Evolutionary conservation across 2,797 vertebrate species (phyloP), one percentile per base, ranked within the genome.

Genomic region (Coregonus suidteri): DNA sequence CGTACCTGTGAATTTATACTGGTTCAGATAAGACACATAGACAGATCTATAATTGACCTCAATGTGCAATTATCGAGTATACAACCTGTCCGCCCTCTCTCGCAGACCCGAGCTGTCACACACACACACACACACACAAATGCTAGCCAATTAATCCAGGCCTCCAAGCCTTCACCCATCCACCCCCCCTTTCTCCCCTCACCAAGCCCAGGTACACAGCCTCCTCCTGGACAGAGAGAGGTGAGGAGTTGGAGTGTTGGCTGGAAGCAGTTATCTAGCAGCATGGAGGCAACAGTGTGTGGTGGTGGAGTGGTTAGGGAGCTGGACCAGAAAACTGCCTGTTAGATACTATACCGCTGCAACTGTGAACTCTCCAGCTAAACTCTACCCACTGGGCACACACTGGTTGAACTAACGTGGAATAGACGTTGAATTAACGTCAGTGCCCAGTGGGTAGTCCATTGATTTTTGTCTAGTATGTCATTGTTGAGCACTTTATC

Each of bases 21-120:
- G 84, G 90, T 88, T 90, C 88, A 76, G 83, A 90, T 90, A 86
- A 88, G 91, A 88, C 87, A 84, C 89, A 85, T 86, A 85, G 25
- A 79, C 83, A 37, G 88, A 92, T 90, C 91, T 85, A 92, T 90
- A 90, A 88, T 86, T 87, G 90, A 92, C 92, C 90, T 91, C 88
- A 87, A 85, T 68, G 79, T 80, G 81, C 87, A 90, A 92, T 92
- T 90, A 92, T 90, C 83, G 86, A 90, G 88, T 91, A 78, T 51
- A 90, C 86, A 80, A 88, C 84, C 86, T 86, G 76, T 53, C 70
- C 47, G 81, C 82, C 86, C 59, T 54, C 41, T 52, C 62, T 3
- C 25, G 2, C 66, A 34, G 14, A 16, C 30, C 66, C 5, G 37
- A 73, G 25, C 52, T 53, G 47, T 30, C 71, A 37, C 53, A 25